A percentile compares a stretch with the other conserved stretches of the same genome.
These are phyloP conservation scores for Mobula hypostoma DNA, from an alignment of 2,113 vertebrate genomes.

Conservation along the genomic window DNA sequence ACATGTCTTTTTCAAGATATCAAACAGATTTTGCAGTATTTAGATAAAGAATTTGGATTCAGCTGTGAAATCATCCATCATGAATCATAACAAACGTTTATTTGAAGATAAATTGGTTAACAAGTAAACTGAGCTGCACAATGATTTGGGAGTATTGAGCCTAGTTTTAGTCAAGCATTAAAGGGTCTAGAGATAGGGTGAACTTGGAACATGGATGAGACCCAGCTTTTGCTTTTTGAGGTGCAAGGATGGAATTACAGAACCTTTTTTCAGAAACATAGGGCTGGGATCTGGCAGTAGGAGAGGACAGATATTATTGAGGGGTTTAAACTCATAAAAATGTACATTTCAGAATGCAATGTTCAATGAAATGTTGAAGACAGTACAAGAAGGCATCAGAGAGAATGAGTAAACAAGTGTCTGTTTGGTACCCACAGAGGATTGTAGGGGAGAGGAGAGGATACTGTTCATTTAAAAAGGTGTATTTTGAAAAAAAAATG, in stretches of 20 bases:
- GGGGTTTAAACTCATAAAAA: background rate
- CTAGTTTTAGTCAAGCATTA: background rate
- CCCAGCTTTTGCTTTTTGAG: background rate
- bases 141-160: background rate
- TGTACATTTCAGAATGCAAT: background rate
- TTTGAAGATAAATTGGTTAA: background rate
- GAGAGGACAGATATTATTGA: background rate
- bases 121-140: background rate
- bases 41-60: background rate
- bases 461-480: background rate
- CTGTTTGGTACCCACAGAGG: background rate
- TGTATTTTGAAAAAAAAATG: background rate
- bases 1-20: background rate
- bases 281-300: background rate
- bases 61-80: background rate
- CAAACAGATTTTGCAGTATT: background rate
- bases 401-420: background rate
- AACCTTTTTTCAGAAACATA: background rate
- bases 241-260: background rate
- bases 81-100: background rate
- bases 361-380: background rate
- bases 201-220: background rate
- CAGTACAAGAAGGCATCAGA: background rate
- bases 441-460: background rate
- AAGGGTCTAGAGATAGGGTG: background rate